A percentile compares a stretch with the other conserved stretches of the same genome.
These are phyloP conservation scores for Eulemur albifrons DNA, from an alignment of 2,797 vertebrate genomes.

Conservation along the genomic window DNA sequence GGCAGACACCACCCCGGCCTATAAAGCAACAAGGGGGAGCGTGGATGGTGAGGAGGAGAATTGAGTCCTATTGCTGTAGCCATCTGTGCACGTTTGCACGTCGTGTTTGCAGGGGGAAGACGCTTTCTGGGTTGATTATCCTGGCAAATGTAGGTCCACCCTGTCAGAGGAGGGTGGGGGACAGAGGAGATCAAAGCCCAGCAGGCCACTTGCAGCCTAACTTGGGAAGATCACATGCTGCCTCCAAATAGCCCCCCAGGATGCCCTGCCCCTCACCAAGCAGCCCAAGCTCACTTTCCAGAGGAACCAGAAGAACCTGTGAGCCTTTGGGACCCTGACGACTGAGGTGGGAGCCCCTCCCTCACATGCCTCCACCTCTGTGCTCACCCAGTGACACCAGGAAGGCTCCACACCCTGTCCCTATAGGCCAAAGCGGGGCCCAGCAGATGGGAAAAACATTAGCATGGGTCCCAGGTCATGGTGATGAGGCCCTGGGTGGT, in stretches of 20 bases:
- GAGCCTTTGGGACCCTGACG: background rate
- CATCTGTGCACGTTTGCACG: accelerated
- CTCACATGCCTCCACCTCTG: background rate
- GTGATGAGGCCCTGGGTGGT: background rate
- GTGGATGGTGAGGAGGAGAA: background rate
- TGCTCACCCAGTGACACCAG: background rate
- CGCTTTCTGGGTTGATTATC: background rate
- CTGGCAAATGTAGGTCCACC: background rate
- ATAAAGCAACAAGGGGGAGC: background rate
- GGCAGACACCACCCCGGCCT: background rate
- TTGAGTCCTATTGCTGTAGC: background rate
- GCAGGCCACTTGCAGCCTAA: background rate
- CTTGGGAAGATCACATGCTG: background rate
- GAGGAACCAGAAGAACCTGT: background rate
- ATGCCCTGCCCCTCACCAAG: background rate
- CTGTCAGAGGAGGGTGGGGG: no score
- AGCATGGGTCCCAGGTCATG: background rate
- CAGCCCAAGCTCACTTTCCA: background rate
- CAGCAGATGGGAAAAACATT: background rate
- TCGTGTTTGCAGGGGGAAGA: background rate
- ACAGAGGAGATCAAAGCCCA: background rate
- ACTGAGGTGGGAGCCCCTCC: background rate
- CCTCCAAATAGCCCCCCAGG: background rate
- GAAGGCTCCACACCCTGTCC: background rate
- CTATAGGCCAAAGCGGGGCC: background rate